phyloP scores from a whole-genome alignment of 30 jellyfish, hydroid and myxozoan genomes.

The Chrysaora quinquecirrha region DNA sequence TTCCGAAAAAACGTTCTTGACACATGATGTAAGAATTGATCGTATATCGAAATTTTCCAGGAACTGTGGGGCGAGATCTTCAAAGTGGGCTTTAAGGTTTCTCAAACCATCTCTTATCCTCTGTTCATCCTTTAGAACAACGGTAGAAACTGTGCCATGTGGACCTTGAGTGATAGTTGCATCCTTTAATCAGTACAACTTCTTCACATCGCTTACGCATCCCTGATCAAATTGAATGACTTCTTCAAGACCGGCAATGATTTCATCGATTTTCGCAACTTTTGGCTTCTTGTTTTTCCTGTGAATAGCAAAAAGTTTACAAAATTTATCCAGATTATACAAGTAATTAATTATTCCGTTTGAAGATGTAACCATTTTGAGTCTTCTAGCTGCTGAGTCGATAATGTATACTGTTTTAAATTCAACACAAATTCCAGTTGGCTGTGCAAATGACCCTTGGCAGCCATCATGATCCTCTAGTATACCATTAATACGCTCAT shows the following conservation, averaged over 20 bases:
- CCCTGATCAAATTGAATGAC: neutral
- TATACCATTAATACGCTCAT: neutral
- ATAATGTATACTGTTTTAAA: neutral
- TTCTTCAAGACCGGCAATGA: neutral
- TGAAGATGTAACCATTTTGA: neutral
- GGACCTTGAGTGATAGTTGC: constrained; percentile 21
- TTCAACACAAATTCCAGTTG: constrained; percentile 38
- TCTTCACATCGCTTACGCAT: constrained; percentile 11
- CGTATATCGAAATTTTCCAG: neutral
- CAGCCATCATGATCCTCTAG: constrained; percentile 25
- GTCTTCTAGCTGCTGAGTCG: constrained; percentile 16
- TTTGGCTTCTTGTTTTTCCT: neutral
- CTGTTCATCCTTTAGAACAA: constrained; percentile 1
- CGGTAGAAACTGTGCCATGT: constrained; percentile 23
- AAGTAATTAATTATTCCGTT: neutral
- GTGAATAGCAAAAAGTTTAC: neutral
- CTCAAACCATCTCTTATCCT: neutral
- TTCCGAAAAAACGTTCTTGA: constrained; percentile 17
- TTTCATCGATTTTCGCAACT: neutral
- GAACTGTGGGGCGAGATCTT: constrained; percentile 4
- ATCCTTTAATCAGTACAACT: neutral
- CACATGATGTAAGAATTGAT: neutral
- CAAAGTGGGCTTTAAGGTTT: neutral
- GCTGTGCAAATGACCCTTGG: constrained; percentile 20
- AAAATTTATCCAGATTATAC: neutral